Evolutionary conservation across 2,888 invertebrate genomes (phyloP).

Genomic region (Acronicta aceris): DNA sequence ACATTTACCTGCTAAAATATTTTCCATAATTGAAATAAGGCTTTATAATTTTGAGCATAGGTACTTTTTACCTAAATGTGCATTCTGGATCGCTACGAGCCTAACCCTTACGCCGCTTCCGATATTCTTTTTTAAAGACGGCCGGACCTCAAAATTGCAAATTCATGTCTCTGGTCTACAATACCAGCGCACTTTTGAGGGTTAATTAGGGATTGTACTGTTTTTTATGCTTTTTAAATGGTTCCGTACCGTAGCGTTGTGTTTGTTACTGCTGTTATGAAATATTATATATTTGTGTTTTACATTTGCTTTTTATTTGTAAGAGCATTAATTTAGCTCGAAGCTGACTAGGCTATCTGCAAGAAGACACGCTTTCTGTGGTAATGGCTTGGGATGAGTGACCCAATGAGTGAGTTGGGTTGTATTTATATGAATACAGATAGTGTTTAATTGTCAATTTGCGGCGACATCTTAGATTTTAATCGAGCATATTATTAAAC

Average conservation of each 20-base stretch:
- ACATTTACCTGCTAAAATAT: too few relatives aligned
- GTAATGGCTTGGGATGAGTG: too few relatives aligned
- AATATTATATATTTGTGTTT: constrained; percentile 25
- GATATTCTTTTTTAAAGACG: constrained; percentile 39
- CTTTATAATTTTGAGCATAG: too few relatives aligned
- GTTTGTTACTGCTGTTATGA: constrained; percentile 38
- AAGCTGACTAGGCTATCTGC: too few relatives aligned
- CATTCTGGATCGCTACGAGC: constrained; percentile 1
- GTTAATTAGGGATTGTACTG: constrained; percentile 44
- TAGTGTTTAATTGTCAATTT: too few relatives aligned
- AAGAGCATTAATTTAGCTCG: neutral
- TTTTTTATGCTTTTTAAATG: constrained; percentile 47
- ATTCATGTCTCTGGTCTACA: constrained; percentile 49
- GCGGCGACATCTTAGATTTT: neutral
- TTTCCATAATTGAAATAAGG: too few relatives aligned
- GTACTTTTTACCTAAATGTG: too few relatives aligned
- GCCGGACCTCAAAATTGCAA: constrained; percentile 49
- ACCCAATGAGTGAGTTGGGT: too few relatives aligned
- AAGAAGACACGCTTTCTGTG: too few relatives aligned
- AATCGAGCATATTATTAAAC: too few relatives aligned
- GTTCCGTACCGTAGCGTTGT: constrained; percentile 29
- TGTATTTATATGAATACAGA: too few relatives aligned
- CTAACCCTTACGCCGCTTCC: constrained; percentile 1
- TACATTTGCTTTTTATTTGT: constrained; percentile 1
- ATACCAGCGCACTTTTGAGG: constrained; percentile 44